Evolutionary conservation across 2,113 vertebrate species (phyloP).

Genomic region (Galemys pyrenaicus): DNA sequence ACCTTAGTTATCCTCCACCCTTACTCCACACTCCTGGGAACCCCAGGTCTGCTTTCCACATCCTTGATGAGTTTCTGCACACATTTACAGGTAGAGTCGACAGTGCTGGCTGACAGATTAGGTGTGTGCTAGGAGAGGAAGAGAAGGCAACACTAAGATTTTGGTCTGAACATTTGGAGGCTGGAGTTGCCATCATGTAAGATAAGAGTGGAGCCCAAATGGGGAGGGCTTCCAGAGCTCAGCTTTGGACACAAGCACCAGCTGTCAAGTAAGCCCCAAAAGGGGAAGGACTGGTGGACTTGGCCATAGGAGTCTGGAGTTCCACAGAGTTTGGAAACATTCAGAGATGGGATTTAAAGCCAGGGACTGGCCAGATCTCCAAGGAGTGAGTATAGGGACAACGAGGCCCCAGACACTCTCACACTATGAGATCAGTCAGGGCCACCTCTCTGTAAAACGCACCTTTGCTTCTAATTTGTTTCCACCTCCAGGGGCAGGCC

Average conservation of each 20-base stretch:
- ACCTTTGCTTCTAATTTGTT: not conserved
- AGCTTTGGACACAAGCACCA: not conserved
- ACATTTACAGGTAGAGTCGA: not conserved
- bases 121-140: not conserved
- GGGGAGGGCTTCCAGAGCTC: not conserved
- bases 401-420: not conserved
- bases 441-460: not conserved
- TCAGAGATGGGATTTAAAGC: not conserved
- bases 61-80: not conserved
- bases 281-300: not conserved
- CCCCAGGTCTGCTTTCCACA: not conserved
- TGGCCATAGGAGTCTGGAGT: not conserved
- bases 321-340: not conserved
- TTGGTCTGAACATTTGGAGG: not conserved
- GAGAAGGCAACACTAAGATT: not conserved
- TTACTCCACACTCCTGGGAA: not conserved
- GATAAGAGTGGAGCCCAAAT: not conserved
- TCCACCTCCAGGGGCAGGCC: not conserved
- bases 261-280: not conserved
- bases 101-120: not conserved
- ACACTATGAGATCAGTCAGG: not conserved
- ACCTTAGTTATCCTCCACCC: not conserved
- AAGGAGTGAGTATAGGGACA: not conserved
- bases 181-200: not conserved
- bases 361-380: not conserved